Base-by-base conservation (phyloP, 2,888 invertebrate species). In the Drosophila lacicola region DNA sequence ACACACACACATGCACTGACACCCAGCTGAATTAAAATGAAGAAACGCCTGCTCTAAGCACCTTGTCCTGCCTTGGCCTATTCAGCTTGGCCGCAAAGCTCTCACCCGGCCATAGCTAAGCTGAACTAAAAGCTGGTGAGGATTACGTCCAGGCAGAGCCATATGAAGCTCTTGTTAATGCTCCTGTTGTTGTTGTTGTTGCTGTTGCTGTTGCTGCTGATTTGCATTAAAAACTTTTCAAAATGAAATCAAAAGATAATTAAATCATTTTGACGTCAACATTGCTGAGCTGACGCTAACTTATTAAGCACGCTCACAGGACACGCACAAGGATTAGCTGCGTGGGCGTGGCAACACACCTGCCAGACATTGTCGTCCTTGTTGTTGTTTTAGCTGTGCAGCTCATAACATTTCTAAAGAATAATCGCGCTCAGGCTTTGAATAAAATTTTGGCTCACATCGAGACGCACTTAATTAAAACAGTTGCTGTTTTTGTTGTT, bases 201-300 rank as follows among this genome's bases (percentile, higher is more conserved):
- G 45, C 1, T 21, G 63, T 17, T 17, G 42, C 29, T 41, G 61
- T 4, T 33, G 25, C 39, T 37, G 42, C 25, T 57, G 45, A 68
- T 80, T 76, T 65, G 67, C 70, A 70, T 78, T 64, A 44, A 57
- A 67, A 67, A 70, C 58, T 64, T 70, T 71, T 56, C 25, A 2
- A 25, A 56, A 63, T 66, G 45, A 78, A 78, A 68, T 79, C 70
- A 66, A 74, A 78, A 74, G 60, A 66, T 78, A 79, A 81, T 78
- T 81, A 79, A 79, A 78, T 78, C 53, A 79, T 41, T 50, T 54
- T 45, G 47, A 49, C 67, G 45, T 46, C 46, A 37, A 42, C 56
- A 72, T 44, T 55, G 34, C 55, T 36, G 50, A 54, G 54, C 42
- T 29, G 13, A 33, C 51, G 19, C 37, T 33, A 25, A 21, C 42